Evolutionary conservation across 1,140 invertebrate species (phyloP), one percentile per base, ranked within the genome.

Genomic region (Potamilus streckersoni): DNA sequence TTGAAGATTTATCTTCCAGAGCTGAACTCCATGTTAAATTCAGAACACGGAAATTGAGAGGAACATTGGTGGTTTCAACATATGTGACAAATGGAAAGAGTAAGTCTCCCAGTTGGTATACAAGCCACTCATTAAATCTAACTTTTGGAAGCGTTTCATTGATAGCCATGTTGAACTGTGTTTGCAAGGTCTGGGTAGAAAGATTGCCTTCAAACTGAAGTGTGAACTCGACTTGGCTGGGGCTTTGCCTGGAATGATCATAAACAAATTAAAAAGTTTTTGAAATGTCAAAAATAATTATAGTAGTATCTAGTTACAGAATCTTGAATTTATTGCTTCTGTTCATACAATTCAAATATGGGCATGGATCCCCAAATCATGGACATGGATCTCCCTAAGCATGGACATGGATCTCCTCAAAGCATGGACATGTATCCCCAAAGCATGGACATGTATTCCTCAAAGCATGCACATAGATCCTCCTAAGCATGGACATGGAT

Each of bases 21-120:
- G 72, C 75, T 19, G 17, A 20, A n/a, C 13, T 69, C 69, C 69
- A 72, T 8, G 75, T 77, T 11, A 77, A 66, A 68, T 77, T 77
- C 15, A 73, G 70, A 16, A 77, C 49, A 17, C 75, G 75, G 64
- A 77, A 72, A 56, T 77, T 72, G 2, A 76, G 69, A 59, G 75
- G 75, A 1, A 77, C 70, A 57, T 77, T 66, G 0, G 75, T 77
- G 56, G 73, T 72, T 49, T 77, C 62, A 2, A 64, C 59, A 27
- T 72, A 77, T 49, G 72, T 77, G 64, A 72, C 58, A 59, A 69
- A 77, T 57, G 62, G 73, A 31, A 76, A 56, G 15, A 76, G 65
- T n/a, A 73, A 57, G 38, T 77, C 75, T 23, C 75, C 75, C 2
- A 77, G 69, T 27, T 66, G 49, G 58, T 76, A 77, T 16, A 70